Percentiles rank a stretch among this genome's conserved stretches.
Evolutionary conservation across 2,113 vertebrate species (phyloP).

Genomic region (Scartelaos histophorus): DNA sequence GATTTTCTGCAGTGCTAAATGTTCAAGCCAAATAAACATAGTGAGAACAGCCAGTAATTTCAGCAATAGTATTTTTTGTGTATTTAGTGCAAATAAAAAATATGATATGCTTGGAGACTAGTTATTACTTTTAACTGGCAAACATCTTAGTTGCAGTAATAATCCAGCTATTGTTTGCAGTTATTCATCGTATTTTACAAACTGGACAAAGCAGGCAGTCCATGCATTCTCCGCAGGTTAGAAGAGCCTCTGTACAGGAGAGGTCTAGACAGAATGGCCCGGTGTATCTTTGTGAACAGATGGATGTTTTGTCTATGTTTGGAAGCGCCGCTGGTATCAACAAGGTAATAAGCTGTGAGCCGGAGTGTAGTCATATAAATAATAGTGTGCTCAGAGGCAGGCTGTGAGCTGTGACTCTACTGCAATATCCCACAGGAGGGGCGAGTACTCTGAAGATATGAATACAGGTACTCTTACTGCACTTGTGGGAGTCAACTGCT

Average conservation of each 20-base stretch:
- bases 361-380: slow-evolving; percentile 34
- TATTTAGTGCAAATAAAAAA: no score
- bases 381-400: slow-evolving; percentile 18
- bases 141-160: no score
- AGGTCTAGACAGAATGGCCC: slow-evolving; percentile 5
- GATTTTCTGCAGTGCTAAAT: no score
- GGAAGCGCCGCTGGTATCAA: slow-evolving; percentile 23
- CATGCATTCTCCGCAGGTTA: not conserved
- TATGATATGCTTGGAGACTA: no score
- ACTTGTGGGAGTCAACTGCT: not conserved
- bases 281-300: slow-evolving; percentile 12
- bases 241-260: slow-evolving; percentile 4
- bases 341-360: slow-evolving; percentile 38
- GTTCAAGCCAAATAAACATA: no score
- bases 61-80: no score
- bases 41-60: no score
- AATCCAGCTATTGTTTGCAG: no score
- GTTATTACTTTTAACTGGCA: no score
- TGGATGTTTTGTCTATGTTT: slow-evolving; percentile 22
- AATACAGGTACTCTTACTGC: slow-evolving; percentile 5
- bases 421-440: slow-evolving; percentile 5
- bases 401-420: slow-evolving; percentile 10
- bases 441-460: not conserved
- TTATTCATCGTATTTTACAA: no score
- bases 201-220: not conserved